Percentiles rank a stretch among this genome's conserved stretches.
Conservation (phyloP, 2,113 vertebrate species). For the Aspiorhynchus laticeps region DNA sequence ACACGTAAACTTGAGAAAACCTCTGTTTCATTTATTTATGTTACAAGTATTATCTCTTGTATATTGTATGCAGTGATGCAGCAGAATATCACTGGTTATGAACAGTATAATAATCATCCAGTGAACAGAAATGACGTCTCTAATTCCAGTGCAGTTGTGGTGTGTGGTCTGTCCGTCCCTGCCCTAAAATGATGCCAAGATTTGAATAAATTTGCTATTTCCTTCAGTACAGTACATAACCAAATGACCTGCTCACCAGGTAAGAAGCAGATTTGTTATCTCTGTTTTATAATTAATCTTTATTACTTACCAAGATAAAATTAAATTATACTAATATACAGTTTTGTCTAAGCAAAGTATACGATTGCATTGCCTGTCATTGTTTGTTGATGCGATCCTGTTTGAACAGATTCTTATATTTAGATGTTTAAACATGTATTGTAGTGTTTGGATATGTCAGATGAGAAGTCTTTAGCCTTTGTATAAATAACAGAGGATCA, state of each 20-base stretch:
- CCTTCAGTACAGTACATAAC: neutral
- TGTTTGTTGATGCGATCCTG: neutral
- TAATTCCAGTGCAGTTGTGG: too few species aligned
- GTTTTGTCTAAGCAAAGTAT: neutral
- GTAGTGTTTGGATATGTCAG: neutral
- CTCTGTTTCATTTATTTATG: too few species aligned
- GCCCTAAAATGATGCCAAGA: neutral
- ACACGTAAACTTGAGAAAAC: too few species aligned
- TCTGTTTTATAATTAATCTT: neutral
- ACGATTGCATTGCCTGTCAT: neutral
- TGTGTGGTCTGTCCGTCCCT: neutral
- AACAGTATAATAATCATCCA: too few species aligned
- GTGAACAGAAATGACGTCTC: too few species aligned
- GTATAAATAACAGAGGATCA: neutral
- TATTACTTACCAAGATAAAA: neutral
- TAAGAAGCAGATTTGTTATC: neutral
- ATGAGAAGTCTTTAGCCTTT: neutral
- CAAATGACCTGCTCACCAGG: neutral
- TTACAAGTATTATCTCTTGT: too few species aligned
- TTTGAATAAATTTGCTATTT: neutral
- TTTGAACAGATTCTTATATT: neutral
- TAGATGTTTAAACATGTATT: too few species aligned
- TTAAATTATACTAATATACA: neutral
- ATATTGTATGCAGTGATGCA: too few species aligned
- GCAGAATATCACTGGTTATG: too few species aligned